These are phyloP conservation scores for Siniperca chuatsi DNA, from an alignment of 2,113 vertebrate species.

Conservation along the genomic window DNA sequence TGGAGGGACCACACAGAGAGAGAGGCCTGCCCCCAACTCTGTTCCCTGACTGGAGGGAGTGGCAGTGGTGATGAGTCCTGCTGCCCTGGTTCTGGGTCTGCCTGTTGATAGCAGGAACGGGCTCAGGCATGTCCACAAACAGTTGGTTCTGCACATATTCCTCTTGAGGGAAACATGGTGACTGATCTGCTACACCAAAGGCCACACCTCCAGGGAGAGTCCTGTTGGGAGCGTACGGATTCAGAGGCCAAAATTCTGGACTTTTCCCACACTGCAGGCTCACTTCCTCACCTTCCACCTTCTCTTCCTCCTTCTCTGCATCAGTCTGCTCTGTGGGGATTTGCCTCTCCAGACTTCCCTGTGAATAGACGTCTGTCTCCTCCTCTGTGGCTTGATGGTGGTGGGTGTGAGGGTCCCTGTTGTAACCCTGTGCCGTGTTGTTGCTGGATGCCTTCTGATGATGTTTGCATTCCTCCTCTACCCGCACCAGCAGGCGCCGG, in stretches of 20 bases:
- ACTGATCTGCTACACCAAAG: slow-evolving; percentile 80
- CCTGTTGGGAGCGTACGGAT: slow-evolving; percentile 83
- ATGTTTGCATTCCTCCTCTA: slow-evolving; percentile 95
- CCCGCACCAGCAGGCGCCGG: slow-evolving; percentile 89
- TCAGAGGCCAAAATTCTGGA: slow-evolving; percentile 79
- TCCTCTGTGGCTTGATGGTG: slow-evolving; percentile 79
- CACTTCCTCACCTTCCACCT: slow-evolving; percentile 72
- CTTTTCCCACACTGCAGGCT: slow-evolving; percentile 76
- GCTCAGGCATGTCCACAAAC: slow-evolving; percentile 78
- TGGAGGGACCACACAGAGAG: slow-evolving; percentile 86
- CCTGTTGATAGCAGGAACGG: slow-evolving; percentile 81
- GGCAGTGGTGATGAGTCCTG: slow-evolving; percentile 91
- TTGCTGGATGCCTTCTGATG: slow-evolving; percentile 86
- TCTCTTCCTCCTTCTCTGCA: slow-evolving; percentile 69
- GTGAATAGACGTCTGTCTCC: slow-evolving; percentile 66
- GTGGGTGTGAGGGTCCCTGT: slow-evolving; percentile 86
- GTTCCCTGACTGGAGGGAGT: slow-evolving; percentile 82
- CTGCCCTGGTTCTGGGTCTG: slow-evolving; percentile 93
- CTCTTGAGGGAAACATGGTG: slow-evolving; percentile 78
- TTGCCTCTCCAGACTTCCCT: slow-evolving; percentile 76
- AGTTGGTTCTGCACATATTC: slow-evolving; percentile 72
- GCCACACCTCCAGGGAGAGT: slow-evolving; percentile 85
- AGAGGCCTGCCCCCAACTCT: slow-evolving; percentile 81
- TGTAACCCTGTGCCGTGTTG: slow-evolving; percentile 63
- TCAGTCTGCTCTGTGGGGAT: slow-evolving; percentile 72